Evolutionary conservation across 1,140 invertebrate genomes (phyloP).

Genomic region (Callitettix versicolor): DNA sequence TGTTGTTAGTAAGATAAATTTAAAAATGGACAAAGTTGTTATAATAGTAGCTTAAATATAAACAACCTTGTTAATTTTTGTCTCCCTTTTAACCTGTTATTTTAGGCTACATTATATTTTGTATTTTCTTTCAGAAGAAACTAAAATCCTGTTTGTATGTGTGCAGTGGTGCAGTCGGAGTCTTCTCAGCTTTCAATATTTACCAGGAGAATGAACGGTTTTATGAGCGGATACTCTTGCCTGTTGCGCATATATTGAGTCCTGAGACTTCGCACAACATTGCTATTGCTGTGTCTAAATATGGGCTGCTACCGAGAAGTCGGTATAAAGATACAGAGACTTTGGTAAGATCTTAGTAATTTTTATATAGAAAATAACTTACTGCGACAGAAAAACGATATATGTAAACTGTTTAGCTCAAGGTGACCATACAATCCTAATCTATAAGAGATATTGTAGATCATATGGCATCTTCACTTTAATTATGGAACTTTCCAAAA

Average conservation of each 20-base stretch:
- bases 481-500: background rate
- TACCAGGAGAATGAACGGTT: slow-evolving; percentile 65
- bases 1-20: too few relatives aligned
- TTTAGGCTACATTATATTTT: too few relatives aligned
- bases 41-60: too few relatives aligned
- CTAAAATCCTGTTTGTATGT: slow-evolving; percentile 38
- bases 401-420: background rate
- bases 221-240: slow-evolving; percentile 60
- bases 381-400: background rate
- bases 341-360: slow-evolving; percentile 41
- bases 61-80: too few relatives aligned
- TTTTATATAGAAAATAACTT: slow-evolving; percentile 11
- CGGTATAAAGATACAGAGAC: slow-evolving; percentile 44
- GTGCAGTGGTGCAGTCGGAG: slow-evolving; percentile 42
- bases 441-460: background rate
- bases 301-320: slow-evolving; percentile 53
- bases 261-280: slow-evolving; percentile 72
- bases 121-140: slow-evolving; percentile 41
- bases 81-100: too few relatives aligned
- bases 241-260: slow-evolving; percentile 50
- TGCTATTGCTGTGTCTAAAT: slow-evolving; percentile 61
- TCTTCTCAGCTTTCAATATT: slow-evolving; percentile 50
- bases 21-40: too few relatives aligned
- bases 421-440: background rate
- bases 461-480: background rate